Percentiles rank a stretch among this genome's conserved stretches.
Conservation (phyloP, 2,888 invertebrate species). For the Pheosia tremula region DNA sequence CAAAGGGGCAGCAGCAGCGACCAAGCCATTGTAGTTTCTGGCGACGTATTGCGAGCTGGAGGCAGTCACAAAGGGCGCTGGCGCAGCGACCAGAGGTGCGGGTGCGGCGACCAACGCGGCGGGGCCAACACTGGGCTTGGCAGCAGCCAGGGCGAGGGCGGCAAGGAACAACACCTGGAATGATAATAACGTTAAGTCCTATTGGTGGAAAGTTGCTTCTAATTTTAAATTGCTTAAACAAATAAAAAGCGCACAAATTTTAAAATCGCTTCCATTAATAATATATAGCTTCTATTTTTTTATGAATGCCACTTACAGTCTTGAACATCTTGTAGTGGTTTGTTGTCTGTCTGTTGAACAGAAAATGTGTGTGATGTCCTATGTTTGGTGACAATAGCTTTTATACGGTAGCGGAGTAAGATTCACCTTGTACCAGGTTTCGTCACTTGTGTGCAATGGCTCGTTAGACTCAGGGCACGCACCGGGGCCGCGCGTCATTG, state of each 20-base stretch:
- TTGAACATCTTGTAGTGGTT: slow-evolving; percentile 68
- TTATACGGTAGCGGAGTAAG: slow-evolving; percentile 71
- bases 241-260: too few species aligned
- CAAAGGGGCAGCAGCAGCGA: slow-evolving; percentile 77
- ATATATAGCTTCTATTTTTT: too few species aligned
- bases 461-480: slow-evolving; percentile 72
- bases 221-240: not conserved
- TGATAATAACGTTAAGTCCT: slow-evolving; percentile 1
- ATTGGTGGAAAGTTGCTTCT: not conserved
- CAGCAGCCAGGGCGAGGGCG: slow-evolving; percentile 70
- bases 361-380: slow-evolving; percentile 69
- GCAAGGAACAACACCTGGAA: slow-evolving; percentile 70
- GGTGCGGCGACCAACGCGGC: slow-evolving; percentile 63
- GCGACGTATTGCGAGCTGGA: slow-evolving; percentile 86
- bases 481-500: slow-evolving; percentile 66
- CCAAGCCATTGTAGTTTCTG: slow-evolving; percentile 83
- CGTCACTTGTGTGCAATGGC: slow-evolving; percentile 64
- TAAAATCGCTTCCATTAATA: too few species aligned
- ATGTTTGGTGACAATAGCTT: slow-evolving; percentile 70
- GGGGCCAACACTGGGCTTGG: slow-evolving; percentile 44
- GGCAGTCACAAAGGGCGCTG: slow-evolving; percentile 86
- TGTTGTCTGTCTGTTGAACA: slow-evolving; percentile 58
- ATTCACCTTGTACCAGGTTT: slow-evolving; percentile 80
- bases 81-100: slow-evolving; percentile 66
- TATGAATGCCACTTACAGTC: slow-evolving; percentile 56